Conservation (phyloP, 1,140 invertebrate genomes). For the Heterodera schachtii region DNA sequence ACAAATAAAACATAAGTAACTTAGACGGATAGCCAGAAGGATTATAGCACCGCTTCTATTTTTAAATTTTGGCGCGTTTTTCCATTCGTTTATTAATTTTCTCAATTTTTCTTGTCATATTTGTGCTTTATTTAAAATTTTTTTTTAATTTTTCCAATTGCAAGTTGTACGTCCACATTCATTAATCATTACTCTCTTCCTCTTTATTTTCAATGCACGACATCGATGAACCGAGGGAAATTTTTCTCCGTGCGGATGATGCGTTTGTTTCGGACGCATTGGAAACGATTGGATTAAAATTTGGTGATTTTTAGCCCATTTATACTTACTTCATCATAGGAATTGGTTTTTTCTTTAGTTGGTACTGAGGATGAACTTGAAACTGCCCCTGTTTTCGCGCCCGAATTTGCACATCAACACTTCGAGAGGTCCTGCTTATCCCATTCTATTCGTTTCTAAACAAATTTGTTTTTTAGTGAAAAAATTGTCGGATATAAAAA, state of each 20-base stretch:
- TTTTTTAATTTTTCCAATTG: no score
- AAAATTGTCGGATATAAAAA: conserved; percentile 55
- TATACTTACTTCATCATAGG: no score
- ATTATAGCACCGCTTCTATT: no score
- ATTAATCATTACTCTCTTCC: neutral
- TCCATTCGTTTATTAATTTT: no score
- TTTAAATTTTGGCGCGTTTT: no score
- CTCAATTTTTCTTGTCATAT: no score
- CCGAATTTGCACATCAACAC: conserved; percentile 56
- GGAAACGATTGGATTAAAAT: conserved; percentile 42
- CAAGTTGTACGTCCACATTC: no score
- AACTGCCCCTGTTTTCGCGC: conserved; percentile 16
- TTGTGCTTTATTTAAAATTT: no score
- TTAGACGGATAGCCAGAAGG: no score
- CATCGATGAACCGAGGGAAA: neutral
- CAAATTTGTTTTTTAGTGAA: conserved; percentile 41
- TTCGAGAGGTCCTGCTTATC: conserved; percentile 42
- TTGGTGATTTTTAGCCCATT: conserved; percentile 33
- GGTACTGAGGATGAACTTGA: conserved; percentile 31
- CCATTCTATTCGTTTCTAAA: neutral
- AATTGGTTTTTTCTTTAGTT: conserved; percentile 40
- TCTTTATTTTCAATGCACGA: neutral
- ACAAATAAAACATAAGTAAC: no score
- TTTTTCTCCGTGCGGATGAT: conserved; percentile 14
- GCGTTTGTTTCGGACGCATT: conserved; percentile 44